These are phyloP conservation scores for Linyphia triangularis DNA, from an alignment of 2,888 invertebrate genomes.

Conservation along the genomic window DNA sequence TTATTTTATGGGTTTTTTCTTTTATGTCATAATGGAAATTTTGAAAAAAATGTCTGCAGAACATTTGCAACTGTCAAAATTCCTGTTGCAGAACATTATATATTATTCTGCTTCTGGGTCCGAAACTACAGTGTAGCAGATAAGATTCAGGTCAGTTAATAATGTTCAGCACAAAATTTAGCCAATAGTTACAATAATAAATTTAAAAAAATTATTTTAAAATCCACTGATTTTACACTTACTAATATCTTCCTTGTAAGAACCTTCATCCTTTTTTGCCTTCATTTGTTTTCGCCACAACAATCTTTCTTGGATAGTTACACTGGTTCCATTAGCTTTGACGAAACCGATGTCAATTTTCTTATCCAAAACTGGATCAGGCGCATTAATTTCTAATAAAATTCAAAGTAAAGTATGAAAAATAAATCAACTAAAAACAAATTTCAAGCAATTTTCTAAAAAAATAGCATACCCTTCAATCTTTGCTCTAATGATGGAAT, in stretches of 20 bases:
- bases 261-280: neutral
- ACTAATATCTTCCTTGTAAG: neutral
- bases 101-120: too few relatives aligned
- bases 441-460: neutral
- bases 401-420: neutral
- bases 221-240: neutral
- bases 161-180: too few relatives aligned
- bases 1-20: too few relatives aligned
- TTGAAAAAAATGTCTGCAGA: too few relatives aligned
- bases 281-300: constrained; percentile 37
- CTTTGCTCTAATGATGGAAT: constrained; percentile 50
- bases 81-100: too few relatives aligned
- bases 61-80: too few relatives aligned
- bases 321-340: neutral
- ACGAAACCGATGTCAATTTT: constrained; percentile 85
- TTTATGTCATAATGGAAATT: too few relatives aligned
- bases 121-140: too few relatives aligned
- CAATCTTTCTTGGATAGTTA: constrained; percentile 36
- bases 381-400: constrained; percentile 80
- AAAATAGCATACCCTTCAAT: constrained; percentile 18
- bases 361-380: constrained; percentile 83
- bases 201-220: neutral
- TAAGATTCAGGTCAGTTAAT: too few relatives aligned
- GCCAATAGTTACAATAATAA: neutral
- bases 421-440: neutral